Evolutionary conservation across 2,113 vertebrate species (phyloP).

Genomic region (Brienomyrus longianalis): DNA sequence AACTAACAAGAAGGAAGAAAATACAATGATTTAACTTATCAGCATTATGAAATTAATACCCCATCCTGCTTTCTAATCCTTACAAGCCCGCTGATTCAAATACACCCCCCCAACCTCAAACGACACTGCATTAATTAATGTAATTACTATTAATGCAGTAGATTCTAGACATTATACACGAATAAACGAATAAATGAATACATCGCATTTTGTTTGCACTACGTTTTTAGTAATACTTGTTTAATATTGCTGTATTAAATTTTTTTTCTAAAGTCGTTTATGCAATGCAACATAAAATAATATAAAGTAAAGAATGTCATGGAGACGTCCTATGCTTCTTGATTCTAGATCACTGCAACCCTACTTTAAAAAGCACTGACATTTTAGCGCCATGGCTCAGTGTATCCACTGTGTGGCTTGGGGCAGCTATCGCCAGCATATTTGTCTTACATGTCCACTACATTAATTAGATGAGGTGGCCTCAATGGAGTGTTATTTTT

Average conservation of each 20-base stretch:
- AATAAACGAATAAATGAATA: neutral
- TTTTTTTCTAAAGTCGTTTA: neutral
- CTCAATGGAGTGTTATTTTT: neutral
- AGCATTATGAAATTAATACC: neutral
- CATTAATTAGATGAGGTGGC: neutral
- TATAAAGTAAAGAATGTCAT: neutral
- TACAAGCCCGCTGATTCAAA: neutral
- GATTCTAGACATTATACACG: neutral
- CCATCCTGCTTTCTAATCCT: neutral
- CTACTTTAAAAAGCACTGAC: neutral
- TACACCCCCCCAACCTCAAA: neutral
- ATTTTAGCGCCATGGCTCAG: neutral
- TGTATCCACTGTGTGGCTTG: neutral
- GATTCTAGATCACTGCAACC: neutral
- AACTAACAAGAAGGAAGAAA: neutral
- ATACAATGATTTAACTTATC: neutral
- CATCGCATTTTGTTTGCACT: neutral
- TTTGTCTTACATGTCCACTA: neutral
- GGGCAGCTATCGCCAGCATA: neutral
- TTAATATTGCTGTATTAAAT: neutral
- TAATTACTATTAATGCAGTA: neutral
- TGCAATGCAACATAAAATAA: neutral
- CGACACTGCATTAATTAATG: neutral
- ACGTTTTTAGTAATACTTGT: neutral
- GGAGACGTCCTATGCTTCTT: neutral